These are phyloP conservation scores for Drosophila melanica DNA, from an alignment of 1,140 invertebrate species.

Conservation along the genomic window DNA sequence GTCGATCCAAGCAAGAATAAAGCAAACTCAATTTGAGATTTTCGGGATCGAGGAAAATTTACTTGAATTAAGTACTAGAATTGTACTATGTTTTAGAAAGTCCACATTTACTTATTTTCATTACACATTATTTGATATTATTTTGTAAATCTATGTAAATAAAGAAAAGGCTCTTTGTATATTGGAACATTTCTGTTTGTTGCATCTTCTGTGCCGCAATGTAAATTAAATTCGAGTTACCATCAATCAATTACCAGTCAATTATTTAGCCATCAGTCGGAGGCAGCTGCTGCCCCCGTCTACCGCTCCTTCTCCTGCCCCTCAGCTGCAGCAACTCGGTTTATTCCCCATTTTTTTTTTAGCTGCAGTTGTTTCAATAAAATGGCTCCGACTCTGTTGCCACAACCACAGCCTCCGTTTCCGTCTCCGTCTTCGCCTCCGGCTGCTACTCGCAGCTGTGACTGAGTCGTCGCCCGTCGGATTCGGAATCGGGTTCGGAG, in stretches of 20 bases:
- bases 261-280: conserved; percentile 30
- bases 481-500: too few species aligned
- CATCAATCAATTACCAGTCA: conserved; percentile 17
- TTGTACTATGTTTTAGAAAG: too few species aligned
- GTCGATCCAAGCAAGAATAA: too few species aligned
- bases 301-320: not conserved
- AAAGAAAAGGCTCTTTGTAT: not conserved
- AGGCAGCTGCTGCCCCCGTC: not conserved
- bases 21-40: too few species aligned
- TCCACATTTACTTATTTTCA: too few species aligned
- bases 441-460: not conserved
- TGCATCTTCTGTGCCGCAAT: not conserved
- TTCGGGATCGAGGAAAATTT: too few species aligned
- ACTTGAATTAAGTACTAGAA: too few species aligned
- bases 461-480: not conserved
- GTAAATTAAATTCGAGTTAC: conserved; percentile 15
- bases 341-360: conserved; percentile 35
- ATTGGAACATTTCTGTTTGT: not conserved
- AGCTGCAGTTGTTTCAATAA: conserved; percentile 16
- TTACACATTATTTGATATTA: too few species aligned
- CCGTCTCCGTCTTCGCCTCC: not conserved
- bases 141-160: too few species aligned
- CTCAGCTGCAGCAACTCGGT: not conserved
- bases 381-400: conserved; percentile 28
- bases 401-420: not conserved